These are phyloP conservation scores for Machimus rusticus DNA, from an alignment of 2,888 invertebrate genomes.

Conservation along the genomic window DNA sequence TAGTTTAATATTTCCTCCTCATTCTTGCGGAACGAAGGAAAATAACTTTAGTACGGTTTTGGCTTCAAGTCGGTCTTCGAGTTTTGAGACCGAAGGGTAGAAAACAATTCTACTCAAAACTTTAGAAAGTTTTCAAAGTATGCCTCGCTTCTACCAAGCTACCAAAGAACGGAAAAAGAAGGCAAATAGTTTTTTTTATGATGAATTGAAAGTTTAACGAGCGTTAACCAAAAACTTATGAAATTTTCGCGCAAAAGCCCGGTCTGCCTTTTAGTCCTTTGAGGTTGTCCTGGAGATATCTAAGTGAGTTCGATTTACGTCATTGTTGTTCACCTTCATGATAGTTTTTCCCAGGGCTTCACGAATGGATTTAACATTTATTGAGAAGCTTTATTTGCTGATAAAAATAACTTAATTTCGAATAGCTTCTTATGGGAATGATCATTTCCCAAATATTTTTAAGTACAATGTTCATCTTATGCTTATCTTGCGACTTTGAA, in stretches of 20 bases:
- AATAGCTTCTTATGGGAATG: not conserved
- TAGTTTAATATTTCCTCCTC: constrained; percentile 10
- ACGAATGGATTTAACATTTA: not conserved
- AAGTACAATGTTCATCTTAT: not conserved
- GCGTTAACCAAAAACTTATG: not conserved
- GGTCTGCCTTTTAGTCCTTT: not conserved
- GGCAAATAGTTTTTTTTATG: not conserved
- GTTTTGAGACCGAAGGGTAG: not conserved
- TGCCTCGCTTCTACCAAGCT: not conserved
- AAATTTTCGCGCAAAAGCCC: not conserved
- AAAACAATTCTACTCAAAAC: not conserved
- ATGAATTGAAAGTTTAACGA: not conserved
- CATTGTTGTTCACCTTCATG: not conserved
- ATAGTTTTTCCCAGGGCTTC: not conserved
- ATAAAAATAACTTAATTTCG: not conserved
- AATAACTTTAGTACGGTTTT: not conserved
- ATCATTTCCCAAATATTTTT: not conserved
- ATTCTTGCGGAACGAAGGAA: constrained; percentile 6
- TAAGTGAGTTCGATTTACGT: not conserved
- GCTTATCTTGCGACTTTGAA: not conserved
- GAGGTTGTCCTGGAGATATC: not conserved
- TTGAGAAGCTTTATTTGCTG: not conserved
- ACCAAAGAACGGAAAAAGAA: not conserved
- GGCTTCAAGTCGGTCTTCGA: not conserved
- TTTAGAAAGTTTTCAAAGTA: not conserved